Base-by-base conservation (phyloP, 1,140 invertebrate species). In the Meteorus sp. region DNA sequence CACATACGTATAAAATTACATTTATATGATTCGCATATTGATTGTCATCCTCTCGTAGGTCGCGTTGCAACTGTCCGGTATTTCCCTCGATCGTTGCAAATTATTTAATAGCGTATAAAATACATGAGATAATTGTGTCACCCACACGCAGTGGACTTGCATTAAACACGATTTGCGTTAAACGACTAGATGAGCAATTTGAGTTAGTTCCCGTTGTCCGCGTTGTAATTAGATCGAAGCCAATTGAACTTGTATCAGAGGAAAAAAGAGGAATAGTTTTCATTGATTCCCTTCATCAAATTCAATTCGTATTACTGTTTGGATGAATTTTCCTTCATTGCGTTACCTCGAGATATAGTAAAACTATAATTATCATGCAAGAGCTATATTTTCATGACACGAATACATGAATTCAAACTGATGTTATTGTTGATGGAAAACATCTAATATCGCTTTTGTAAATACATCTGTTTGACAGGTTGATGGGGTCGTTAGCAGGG, bases 91-190 rank as follows among this genome's bases (percentile, higher is more conserved):
- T 61, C 57, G 57, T 15, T 56, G 43, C 56, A 47, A 70, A 71
- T 71, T 65, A 70, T 43, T 58, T 65, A 61, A 69, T 66, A 50
- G 31, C 54, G 29, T 31, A 27, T 19, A 27, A 35, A 56, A 51
- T 53, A 37, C 7, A 27, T 5, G 20, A 33, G 19, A 29, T 35
- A 41, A 8, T 60, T 45, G 57, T 37, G 51, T 67, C 68, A 65
- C 62, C 64, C 59, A 70, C 66, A 60, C 66, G 20, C 37, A 35
- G n/a, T 15, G 19, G n/a, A n/a, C n/a, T n/a, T n/a, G n/a, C n/a
- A n/a, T n/a, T n/a, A n/a, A n/a, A n/a, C n/a, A n/a, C n/a, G n/a
- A n/a, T n/a, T n/a, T 22, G 35, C 8, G 35, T 39, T 39, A n/a
- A 39, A 11, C 15, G 15, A 39, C 35, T 15, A 11, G 3, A 39